A percentile compares a stretch with the other conserved stretches of the same genome.
These are phyloP conservation scores for Drosophila baimaii DNA, from an alignment of 1,140 invertebrate species.

Conservation along the genomic window DNA sequence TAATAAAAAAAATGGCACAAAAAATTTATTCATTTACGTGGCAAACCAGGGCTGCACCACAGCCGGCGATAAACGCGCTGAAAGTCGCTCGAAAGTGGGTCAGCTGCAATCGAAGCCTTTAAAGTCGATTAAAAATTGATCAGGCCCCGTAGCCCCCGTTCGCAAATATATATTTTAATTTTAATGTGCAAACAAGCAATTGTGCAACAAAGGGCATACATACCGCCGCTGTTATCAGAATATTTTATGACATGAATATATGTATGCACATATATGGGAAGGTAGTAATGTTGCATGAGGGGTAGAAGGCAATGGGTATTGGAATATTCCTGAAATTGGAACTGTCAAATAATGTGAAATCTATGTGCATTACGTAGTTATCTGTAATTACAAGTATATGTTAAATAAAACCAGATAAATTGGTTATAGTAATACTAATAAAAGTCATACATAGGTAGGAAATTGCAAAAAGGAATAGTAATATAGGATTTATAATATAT, in stretches of 20 bases:
- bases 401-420: background rate
- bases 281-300: slow-evolving; percentile 1
- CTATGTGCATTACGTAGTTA: background rate
- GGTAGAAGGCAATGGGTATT: background rate
- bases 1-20: slow-evolving; percentile 71
- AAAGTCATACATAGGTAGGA: background rate
- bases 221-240: slow-evolving; percentile 6
- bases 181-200: slow-evolving; percentile 40
- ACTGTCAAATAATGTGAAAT: background rate
- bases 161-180: slow-evolving; percentile 31
- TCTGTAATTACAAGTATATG: slow-evolving; percentile 1
- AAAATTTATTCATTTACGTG: slow-evolving; percentile 77
- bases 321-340: slow-evolving; percentile 4
- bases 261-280: background rate
- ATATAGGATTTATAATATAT: too few relatives aligned
- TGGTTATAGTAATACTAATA: background rate
- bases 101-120: slow-evolving; percentile 52
- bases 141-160: background rate
- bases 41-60: slow-evolving; percentile 58
- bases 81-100: slow-evolving; percentile 49
- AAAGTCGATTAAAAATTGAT: slow-evolving; percentile 52
- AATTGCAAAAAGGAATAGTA: background rate
- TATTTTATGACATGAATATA: slow-evolving; percentile 9
- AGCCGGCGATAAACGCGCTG: slow-evolving; percentile 25
- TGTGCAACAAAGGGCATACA: slow-evolving; percentile 18